Evolutionary conservation across 2,113 vertebrate genomes (phyloP).

Genomic region (Cebidichthys violaceus): DNA sequence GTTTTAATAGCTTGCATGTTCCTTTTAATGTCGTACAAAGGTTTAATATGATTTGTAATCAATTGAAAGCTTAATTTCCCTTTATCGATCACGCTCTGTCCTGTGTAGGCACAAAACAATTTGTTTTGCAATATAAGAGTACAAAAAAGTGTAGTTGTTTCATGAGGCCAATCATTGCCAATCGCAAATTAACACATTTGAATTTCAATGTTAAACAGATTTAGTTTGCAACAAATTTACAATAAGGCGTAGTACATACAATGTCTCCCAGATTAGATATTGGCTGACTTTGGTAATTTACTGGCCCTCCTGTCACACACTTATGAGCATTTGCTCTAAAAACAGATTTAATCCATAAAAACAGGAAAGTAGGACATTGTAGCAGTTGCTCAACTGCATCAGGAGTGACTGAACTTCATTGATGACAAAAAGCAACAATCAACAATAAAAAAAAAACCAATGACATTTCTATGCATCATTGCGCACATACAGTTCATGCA

Average conservation of each 20-base stretch:
- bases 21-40: not conserved
- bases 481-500: not conserved
- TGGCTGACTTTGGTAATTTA: not conserved
- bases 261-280: not conserved
- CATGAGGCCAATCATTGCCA: not conserved
- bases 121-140: not conserved
- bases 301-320: not conserved
- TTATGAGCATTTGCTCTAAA: not conserved
- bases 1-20: not conserved
- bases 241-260: not conserved
- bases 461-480: not conserved
- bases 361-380: not conserved
- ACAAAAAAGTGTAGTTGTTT: not conserved
- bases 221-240: no score
- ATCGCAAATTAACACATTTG: not conserved
- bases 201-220: not conserved
- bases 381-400: not conserved
- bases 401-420: not conserved
- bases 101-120: not conserved
- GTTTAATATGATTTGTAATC: not conserved
- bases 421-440: not conserved
- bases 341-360: not conserved
- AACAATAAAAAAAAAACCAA: not conserved
- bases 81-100: not conserved
- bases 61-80: not conserved